Evolutionary conservation across 2,797 vertebrate genomes (phyloP).

Genomic region (Microhierax caerulescens): DNA sequence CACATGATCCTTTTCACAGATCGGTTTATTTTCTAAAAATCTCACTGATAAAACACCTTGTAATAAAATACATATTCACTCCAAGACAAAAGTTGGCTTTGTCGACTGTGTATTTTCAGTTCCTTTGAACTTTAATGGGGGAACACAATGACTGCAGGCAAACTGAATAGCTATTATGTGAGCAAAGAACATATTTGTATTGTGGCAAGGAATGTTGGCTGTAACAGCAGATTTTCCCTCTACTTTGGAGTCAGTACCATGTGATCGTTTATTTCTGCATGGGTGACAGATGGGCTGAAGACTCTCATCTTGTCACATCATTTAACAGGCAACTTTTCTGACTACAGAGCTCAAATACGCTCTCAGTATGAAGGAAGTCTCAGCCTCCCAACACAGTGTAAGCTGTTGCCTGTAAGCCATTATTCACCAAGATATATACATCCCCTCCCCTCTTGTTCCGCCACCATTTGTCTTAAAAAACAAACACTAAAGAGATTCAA

Average conservation of each 20-base stretch:
- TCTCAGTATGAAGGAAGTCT: not conserved
- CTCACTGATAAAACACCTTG: not conserved
- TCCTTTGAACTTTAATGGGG: conserved; percentile 35
- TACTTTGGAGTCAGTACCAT: not conserved
- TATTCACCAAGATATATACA: not conserved
- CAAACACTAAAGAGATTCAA: not conserved
- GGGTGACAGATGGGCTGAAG: not conserved
- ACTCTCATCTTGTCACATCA: not conserved
- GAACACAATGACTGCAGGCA: conserved; percentile 24
- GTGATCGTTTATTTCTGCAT: conserved; percentile 33
- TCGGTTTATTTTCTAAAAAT: not conserved
- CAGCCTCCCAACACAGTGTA: accelerated
- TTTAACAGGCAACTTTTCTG: not conserved
- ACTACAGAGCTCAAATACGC: not conserved
- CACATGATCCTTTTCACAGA: not conserved
- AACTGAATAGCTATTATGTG: conserved; percentile 50
- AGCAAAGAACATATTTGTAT: conserved; percentile 51
- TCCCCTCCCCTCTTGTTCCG: not conserved
- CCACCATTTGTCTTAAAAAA: not conserved
- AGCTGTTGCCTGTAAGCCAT: not conserved
- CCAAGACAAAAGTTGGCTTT: conserved; percentile 14
- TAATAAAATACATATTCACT: not conserved
- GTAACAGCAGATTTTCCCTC: conserved; percentile 2
- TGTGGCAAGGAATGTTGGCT: conserved; percentile 55
- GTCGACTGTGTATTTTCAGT: not conserved